Conservation (phyloP, 2,113 vertebrate species). For the Triplophysa siluroides region DNA sequence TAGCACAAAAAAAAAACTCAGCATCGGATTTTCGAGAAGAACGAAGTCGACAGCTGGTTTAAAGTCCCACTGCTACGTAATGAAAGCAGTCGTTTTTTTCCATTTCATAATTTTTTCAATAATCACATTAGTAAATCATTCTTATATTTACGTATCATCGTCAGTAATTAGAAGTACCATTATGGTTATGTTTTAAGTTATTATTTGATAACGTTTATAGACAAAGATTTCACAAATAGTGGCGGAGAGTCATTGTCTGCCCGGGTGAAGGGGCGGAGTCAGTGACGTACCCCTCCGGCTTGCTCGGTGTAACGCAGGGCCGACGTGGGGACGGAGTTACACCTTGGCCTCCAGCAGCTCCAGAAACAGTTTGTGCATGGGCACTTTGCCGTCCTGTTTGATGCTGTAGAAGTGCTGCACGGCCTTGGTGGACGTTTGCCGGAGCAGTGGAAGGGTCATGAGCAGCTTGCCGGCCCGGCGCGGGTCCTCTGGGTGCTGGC, state of each 20-base stretch:
- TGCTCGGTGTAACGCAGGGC: conserved; percentile 66
- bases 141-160: conserved; percentile 65
- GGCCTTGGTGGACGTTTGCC: conserved; percentile 98
- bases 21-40: conserved; percentile 57
- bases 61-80: conserved; percentile 64
- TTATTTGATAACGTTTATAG: conserved; percentile 73
- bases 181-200: conserved; percentile 48
- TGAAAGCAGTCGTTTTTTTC: conserved; percentile 52
- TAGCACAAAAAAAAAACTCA: conserved; percentile 68
- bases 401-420: conserved; percentile 99
- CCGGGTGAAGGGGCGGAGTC: conserved; percentile 45
- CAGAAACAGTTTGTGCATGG: conserved; percentile 99
- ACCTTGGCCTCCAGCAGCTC: conserved; percentile 99
- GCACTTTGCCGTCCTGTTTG: conserved; percentile 99
- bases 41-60: conserved; percentile 63
- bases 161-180: conserved; percentile 58
- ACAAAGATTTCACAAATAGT: conserved; percentile 72
- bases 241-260: conserved; percentile 56
- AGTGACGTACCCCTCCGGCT: conserved; percentile 52
- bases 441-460: conserved; percentile 95
- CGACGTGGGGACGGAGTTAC: conserved; percentile 78
- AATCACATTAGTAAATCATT: conserved; percentile 65
- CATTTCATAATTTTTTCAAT: conserved; percentile 60
- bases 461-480: conserved; percentile 95
- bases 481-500: conserved; percentile 94